Conservation (phyloP, 2,797 vertebrate genomes). For the Schizopygopsis malacanthus region DNA sequence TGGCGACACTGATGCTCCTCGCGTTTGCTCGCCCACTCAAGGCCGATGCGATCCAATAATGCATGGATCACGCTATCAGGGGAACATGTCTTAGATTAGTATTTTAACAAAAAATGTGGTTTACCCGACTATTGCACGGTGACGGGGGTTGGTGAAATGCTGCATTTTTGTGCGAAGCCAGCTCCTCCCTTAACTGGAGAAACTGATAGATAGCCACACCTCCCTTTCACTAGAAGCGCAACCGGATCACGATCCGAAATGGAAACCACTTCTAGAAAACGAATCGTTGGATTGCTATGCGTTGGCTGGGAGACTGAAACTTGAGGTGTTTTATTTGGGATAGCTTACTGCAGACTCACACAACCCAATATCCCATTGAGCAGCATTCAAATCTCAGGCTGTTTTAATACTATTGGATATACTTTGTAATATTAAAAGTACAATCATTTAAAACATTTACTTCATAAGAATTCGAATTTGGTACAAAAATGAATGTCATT, state of each 20-base stretch:
- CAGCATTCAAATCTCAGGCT: not conserved
- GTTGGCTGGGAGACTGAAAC: not conserved
- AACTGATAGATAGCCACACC: slow-evolving; percentile 44
- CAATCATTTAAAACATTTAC: not conserved
- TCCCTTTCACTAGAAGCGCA: slow-evolving; percentile 18
- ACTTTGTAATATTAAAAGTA: not conserved
- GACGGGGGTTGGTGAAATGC: slow-evolving; percentile 26
- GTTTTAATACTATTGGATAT: not conserved
- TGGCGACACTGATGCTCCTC: slow-evolving; percentile 52
- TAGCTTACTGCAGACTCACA: not conserved
- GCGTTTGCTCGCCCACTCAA: slow-evolving; percentile 3
- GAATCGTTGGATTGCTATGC: not conserved
- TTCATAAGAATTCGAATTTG: not conserved
- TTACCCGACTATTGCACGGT: not conserved
- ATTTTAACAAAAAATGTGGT: not conserved
- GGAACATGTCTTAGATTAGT: not conserved
- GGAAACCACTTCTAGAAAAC: slow-evolving; percentile 15
- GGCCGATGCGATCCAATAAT: not conserved
- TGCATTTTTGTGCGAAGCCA: slow-evolving; percentile 49
- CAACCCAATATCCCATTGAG: not conserved
- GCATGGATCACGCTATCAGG: not conserved
- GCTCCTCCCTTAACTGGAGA: slow-evolving; percentile 46
- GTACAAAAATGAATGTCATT: not conserved
- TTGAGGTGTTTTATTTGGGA: not conserved
- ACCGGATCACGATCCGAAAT: slow-evolving; percentile 25